Conservation (phyloP, 2,888 invertebrate species). For the Amorpha juglandis region DNA sequence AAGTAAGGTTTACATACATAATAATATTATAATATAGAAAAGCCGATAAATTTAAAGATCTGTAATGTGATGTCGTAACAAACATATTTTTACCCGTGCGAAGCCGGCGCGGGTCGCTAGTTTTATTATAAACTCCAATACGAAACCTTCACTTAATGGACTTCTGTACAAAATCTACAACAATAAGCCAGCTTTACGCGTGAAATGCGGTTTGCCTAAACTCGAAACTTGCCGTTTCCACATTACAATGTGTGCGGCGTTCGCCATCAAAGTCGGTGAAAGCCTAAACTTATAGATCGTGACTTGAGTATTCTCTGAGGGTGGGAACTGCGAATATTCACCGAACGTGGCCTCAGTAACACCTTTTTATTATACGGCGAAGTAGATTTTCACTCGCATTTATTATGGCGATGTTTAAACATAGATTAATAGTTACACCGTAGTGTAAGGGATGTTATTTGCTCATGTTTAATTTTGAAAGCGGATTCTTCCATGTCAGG, state of each 20-base stretch:
- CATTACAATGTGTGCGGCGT: constrained; percentile 25
- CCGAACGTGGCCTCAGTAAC: constrained; percentile 42
- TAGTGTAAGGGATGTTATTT: constrained; percentile 8
- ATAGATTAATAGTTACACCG: constrained; percentile 35
- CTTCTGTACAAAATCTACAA: constrained; percentile 16
- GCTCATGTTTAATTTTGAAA: too few species aligned
- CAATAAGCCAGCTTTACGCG: constrained; percentile 25
- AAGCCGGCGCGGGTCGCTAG: too few species aligned
- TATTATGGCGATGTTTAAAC: constrained; percentile 45
- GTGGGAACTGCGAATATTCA: constrained; percentile 40
- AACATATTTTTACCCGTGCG: too few species aligned
- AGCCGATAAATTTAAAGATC: too few species aligned
- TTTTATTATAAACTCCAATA: neutral
- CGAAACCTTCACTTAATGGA: constrained; percentile 5
- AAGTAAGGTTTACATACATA: too few species aligned
- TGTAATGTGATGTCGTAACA: too few species aligned
- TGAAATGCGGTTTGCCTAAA: constrained; percentile 24
- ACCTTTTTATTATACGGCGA: constrained; percentile 48
- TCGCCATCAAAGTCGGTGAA: constrained; percentile 25
- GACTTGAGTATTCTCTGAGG: constrained; percentile 40
- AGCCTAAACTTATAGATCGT: constrained; percentile 30
- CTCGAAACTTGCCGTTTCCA: constrained; percentile 23
- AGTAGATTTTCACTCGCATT: constrained; percentile 49
- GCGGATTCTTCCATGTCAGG: too few species aligned
- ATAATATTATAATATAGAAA: too few species aligned